Percentiles rank a stretch among this genome's conserved stretches.
Evolutionary conservation across 2,888 invertebrate species (phyloP).

Genomic region (Leptinotarsa juncta): DNA sequence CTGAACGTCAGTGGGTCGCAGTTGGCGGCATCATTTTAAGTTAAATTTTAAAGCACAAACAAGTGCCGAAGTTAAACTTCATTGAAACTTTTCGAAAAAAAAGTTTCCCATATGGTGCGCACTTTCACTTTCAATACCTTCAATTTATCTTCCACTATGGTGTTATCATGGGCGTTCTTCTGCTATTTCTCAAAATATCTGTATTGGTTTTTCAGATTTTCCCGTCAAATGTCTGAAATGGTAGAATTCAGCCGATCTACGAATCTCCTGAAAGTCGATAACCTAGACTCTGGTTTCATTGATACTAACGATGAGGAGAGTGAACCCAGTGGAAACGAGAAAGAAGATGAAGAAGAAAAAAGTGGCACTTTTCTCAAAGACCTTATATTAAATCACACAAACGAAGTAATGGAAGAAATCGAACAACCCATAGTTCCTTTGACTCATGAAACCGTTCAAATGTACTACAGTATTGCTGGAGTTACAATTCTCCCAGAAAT

Average conservation of each 20-base stretch:
- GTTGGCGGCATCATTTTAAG: no score
- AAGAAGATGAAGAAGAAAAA: constrained; percentile 21
- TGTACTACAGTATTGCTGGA: constrained; percentile 50
- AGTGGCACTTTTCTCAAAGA: not conserved
- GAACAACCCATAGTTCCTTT: constrained; percentile 30
- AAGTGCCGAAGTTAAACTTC: no score
- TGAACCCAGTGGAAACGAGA: constrained; percentile 24
- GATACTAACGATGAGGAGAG: constrained; percentile 39
- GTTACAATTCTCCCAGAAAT: constrained; percentile 54
- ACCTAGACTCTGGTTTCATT: constrained; percentile 19
- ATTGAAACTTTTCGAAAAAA: no score
- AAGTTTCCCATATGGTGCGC: no score
- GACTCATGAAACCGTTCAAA: constrained; percentile 41
- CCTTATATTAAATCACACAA: not conserved
- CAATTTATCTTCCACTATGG: no score
- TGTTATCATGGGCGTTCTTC: not conserved
- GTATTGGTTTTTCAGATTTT: constrained; percentile 38
- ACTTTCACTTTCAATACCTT: no score
- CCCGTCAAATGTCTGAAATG: constrained; percentile 46
- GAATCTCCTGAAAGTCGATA: constrained; percentile 30
- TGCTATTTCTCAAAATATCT: not conserved
- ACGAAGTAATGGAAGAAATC: constrained; percentile 10
- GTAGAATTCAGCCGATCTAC: constrained; percentile 35
- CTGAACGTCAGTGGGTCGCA: no score
- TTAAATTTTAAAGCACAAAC: no score